Conservation (phyloP, 2,113 vertebrate species). For the Xiphias gladius region DNA sequence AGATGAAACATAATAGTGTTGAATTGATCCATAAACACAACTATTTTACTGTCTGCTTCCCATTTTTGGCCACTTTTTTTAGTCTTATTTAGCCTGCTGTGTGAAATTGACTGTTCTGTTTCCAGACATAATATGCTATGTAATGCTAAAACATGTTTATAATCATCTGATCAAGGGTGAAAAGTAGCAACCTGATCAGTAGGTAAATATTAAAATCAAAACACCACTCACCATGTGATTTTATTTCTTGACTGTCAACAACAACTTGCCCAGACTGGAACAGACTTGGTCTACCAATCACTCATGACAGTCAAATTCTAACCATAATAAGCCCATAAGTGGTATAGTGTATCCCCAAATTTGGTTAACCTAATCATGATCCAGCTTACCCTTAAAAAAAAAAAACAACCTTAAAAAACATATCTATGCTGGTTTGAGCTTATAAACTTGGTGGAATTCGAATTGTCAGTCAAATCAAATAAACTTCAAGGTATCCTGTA, state of each 20-base stretch:
- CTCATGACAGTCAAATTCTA: not conserved
- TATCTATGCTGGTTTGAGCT: too few species aligned
- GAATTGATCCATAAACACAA: not conserved
- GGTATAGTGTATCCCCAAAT: too few species aligned
- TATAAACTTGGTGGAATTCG: too few species aligned
- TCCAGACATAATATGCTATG: not conserved
- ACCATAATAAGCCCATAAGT: not conserved
- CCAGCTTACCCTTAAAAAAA: too few species aligned
- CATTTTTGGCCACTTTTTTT: not conserved
- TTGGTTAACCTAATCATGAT: not conserved
- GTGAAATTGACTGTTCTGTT: not conserved
- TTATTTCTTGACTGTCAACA: not conserved
- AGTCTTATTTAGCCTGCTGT: not conserved
- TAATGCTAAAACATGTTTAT: not conserved
- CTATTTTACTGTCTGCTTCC: not conserved
- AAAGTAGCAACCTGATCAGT: not conserved
- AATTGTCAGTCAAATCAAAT: not conserved
- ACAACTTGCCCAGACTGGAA: too few species aligned
- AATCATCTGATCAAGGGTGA: too few species aligned
- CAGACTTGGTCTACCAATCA: not conserved
- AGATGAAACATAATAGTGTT: slow-evolving; percentile 18
- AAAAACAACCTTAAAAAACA: too few species aligned
- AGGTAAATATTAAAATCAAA: not conserved
- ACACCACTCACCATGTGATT: not conserved
- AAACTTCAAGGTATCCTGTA: too few species aligned